Base-by-base conservation (phyloP, 2,113 vertebrate species). In the Nematolebias whitei region DNA sequence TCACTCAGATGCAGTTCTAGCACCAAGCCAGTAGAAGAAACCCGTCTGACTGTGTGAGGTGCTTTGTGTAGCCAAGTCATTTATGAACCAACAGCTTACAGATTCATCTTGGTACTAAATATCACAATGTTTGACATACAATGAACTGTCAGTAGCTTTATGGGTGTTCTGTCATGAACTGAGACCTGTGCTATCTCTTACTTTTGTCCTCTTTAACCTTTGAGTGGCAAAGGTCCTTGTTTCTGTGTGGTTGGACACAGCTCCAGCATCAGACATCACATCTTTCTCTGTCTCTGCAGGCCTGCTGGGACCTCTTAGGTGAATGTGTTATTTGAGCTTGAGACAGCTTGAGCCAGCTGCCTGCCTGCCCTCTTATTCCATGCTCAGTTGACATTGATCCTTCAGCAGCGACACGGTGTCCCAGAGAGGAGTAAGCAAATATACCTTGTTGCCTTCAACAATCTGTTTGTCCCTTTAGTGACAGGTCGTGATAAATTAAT, bases 401-500 rank as follows among this genome's bases (percentile, higher is more conserved):
- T 87, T 87, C 85, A 87, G 88, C 91, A 92, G 86, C 91, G 93
- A 94, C 92, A 87, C 90, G 38, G 61, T 90, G 89, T 93, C 92
- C 93, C 92, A 89, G 73, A 86, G 93, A 94, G 87, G 90, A 85
- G 90, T 92, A 94, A 92, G 84, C 10, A 73, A 93, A 95, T 95
- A 90, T 3, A 88, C 91, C 93, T 94, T 89, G 88, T 92, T 95
- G 93, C 90, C 89, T 93, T 84, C 79, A 93, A 95, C 94, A 94
- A 93, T 93, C 91, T 87, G 84, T 91, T 80, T 82, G 82, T 84
- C 92, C 89, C 94, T 93, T 78, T 87, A 91, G 91, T 94, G 95
- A 94, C 89, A 86, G 87, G 88, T 90, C 87, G 85, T 82, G 89
- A 92, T 93, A 94, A 94, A 94, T 95, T 92, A 95, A 95, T 94